These are phyloP conservation scores for Radopholus similis DNA, from an alignment of 1,140 invertebrate genomes.

Conservation along the genomic window DNA sequence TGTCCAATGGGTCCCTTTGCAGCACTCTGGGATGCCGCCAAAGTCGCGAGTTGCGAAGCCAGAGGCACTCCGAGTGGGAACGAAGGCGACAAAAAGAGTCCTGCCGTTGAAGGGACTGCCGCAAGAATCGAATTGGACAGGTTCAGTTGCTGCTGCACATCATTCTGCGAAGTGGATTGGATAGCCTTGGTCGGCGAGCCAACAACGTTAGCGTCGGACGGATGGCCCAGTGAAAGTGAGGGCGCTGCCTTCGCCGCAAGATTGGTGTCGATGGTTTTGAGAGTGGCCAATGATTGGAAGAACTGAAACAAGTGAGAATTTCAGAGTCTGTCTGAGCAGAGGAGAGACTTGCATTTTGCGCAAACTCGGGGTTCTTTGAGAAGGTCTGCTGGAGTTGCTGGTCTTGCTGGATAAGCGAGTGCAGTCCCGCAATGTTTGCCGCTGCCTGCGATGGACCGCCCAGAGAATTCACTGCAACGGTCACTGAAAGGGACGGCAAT, in stretches of 20 bases:
- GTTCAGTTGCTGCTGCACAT: background rate
- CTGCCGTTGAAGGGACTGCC: too few relatives aligned
- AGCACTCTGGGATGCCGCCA: slow-evolving; percentile 1
- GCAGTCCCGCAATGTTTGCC: background rate
- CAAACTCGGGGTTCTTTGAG: slow-evolving; percentile 16
- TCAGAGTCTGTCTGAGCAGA: background rate
- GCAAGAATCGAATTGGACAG: too few relatives aligned
- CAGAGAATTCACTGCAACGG: too few relatives aligned
- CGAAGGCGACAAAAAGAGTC: background rate
- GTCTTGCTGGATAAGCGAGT: background rate
- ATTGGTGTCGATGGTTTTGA: slow-evolving; percentile 16
- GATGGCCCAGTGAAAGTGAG: background rate
- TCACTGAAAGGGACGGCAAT: too few relatives aligned
- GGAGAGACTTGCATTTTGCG: background rate
- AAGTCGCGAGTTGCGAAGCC: slow-evolving; percentile 12
- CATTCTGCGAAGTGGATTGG: too few relatives aligned
- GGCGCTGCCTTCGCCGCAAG: slow-evolving; percentile 12
- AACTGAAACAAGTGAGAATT: slow-evolving; percentile 13
- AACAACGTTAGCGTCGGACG: background rate
- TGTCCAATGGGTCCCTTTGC: too few relatives aligned
- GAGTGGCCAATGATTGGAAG: slow-evolving; percentile 18
- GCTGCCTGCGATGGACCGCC: background rate
- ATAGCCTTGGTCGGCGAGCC: background rate
- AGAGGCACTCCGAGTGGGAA: background rate
- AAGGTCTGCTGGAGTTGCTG: slow-evolving; percentile 13